Evolutionary conservation across 1,140 invertebrate species (phyloP).

Genomic region (Halictus rubicundus): DNA sequence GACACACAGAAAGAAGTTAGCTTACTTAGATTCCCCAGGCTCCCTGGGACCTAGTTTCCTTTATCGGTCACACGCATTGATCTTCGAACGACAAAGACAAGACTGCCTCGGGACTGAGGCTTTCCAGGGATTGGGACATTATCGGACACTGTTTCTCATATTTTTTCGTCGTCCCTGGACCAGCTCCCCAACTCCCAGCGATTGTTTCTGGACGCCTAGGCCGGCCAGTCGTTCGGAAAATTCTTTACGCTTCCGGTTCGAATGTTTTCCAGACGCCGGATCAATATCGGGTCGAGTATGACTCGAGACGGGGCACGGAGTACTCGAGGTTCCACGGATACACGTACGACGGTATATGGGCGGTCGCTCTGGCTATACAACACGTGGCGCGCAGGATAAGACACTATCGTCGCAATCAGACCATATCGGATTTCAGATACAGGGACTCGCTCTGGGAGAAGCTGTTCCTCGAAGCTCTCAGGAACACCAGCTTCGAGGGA

Average conservation of each 20-base stretch:
- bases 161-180: too few species aligned
- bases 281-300: conserved; percentile 93
- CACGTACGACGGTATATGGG: conserved; percentile 98
- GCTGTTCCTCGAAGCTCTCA: conserved; percentile 92
- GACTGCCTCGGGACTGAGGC: too few species aligned
- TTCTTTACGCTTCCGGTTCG: background rate
- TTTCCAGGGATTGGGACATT: too few species aligned
- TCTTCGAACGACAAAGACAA: too few species aligned
- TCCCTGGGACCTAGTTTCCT: too few species aligned
- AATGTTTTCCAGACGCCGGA: conserved; percentile 87
- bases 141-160: too few species aligned
- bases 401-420: conserved; percentile 84
- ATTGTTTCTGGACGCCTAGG: too few species aligned
- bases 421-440: conserved; percentile 90
- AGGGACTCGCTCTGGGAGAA: conserved; percentile 92
- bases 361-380: conserved; percentile 94
- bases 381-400: conserved; percentile 88
- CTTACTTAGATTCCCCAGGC: too few species aligned
- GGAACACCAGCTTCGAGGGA: conserved; percentile 95
- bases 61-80: too few species aligned
- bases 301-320: conserved; percentile 87
- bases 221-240: background rate
- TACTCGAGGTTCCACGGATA: conserved; percentile 98
- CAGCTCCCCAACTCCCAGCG: too few species aligned
- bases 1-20: too few species aligned